Evolutionary conservation across 2,888 invertebrate genomes (phyloP).

Genomic region (Teleogryllus oceanicus): DNA sequence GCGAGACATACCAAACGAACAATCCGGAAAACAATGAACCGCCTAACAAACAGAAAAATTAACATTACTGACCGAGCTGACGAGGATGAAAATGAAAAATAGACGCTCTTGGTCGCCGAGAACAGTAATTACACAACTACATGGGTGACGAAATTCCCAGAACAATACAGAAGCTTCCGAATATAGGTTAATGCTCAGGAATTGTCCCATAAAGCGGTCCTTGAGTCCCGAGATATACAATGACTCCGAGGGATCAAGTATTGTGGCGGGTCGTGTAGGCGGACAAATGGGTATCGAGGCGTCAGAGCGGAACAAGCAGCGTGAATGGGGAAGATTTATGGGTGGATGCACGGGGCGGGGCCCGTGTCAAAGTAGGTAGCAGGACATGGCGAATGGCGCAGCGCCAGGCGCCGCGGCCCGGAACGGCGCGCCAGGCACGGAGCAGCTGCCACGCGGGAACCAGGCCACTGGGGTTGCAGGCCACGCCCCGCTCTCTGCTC

Average conservation of each 20-base stretch:
- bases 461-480: neutral
- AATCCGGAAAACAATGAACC: too few species aligned
- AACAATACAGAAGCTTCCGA: too few species aligned
- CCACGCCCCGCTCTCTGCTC: too few species aligned
- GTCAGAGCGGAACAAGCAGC: neutral
- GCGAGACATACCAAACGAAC: too few species aligned
- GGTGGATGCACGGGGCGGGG: neutral
- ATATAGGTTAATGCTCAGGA: too few species aligned
- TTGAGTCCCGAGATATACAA: neutral
- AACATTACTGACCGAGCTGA: too few species aligned
- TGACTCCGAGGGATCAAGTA: neutral
- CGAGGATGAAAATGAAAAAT: too few species aligned
- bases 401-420: neutral
- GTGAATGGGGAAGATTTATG: neutral
- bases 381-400: neutral
- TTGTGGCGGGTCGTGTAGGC: neutral
- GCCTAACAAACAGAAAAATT: too few species aligned
- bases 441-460: neutral
- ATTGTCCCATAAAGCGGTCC: neutral
- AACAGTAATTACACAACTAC: too few species aligned
- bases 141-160: too few species aligned
- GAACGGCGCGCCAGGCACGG: neutral
- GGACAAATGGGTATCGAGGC: neutral
- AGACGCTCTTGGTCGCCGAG: too few species aligned
- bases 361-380: neutral